These are phyloP conservation scores for Drosophila ironensis DNA, from an alignment of 1,140 invertebrate genomes.

Conservation along the genomic window DNA sequence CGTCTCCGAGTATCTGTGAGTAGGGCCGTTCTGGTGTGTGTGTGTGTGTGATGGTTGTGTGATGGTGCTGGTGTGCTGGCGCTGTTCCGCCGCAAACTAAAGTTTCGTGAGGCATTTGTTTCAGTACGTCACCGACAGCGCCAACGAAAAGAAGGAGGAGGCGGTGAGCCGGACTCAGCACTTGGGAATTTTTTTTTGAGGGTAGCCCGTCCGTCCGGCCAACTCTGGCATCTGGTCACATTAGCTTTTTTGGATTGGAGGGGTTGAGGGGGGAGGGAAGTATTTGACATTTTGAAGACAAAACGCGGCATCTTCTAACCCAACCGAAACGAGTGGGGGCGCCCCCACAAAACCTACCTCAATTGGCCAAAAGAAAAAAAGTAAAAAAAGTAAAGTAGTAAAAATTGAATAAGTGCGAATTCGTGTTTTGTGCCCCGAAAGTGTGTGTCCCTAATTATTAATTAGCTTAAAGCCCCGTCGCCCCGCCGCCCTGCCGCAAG, in stretches of 20 bases:
- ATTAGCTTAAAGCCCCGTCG: conserved; percentile 48
- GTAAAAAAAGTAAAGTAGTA: too few species aligned
- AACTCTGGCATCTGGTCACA: conserved; percentile 41
- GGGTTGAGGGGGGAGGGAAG: too few species aligned
- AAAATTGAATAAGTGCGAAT: conserved; percentile 4
- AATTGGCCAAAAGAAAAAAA: conserved; percentile 34
- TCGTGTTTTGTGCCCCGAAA: conserved; percentile 17
- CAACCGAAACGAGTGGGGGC: neutral
- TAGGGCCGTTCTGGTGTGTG: conserved; percentile 5
- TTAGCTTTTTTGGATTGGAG: neutral
- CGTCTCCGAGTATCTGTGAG: conserved; percentile 1
- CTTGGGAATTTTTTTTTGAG: conserved; percentile 37
- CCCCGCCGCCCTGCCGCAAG: neutral
- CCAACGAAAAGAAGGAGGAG: conserved; percentile 77
- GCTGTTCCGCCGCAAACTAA: conserved; percentile 64
- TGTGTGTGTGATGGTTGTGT: too few species aligned
- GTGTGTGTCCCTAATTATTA: conserved; percentile 50
- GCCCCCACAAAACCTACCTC: neutral
- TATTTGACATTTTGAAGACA: neutral
- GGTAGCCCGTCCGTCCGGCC: neutral
- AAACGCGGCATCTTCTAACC: neutral
- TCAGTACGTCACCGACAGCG: conserved; percentile 78
- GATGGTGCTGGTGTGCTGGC: too few species aligned
- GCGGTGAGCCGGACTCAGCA: conserved; percentile 56
- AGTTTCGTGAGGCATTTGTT: conserved; percentile 64